A percentile compares a stretch with the other conserved stretches of the same genome.
phyloP scores from a whole-genome alignment of 2,113 vertebrate genomes.

The Pachyramphus minor region DNA sequence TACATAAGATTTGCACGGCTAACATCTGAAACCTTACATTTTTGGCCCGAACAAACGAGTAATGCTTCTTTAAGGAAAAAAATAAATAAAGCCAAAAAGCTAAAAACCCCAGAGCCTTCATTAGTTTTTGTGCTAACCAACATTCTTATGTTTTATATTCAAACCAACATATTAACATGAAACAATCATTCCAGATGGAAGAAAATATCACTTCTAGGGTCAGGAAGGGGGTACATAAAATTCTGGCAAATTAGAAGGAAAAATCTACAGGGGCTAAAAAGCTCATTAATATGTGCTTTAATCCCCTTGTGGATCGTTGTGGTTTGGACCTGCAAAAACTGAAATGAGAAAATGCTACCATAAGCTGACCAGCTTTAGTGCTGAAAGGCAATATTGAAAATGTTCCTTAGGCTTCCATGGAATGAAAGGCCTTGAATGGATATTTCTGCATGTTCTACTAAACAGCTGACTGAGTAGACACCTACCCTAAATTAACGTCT shows the following conservation, averaged over 20 bases:
- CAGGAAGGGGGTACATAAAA: constrained; percentile 62
- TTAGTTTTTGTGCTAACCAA: constrained; percentile 63
- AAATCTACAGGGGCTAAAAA: constrained; percentile 60
- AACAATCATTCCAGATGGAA: constrained; percentile 67
- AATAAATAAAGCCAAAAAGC: constrained; percentile 35
- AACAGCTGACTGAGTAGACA: neutral
- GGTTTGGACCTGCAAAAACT: constrained; percentile 59
- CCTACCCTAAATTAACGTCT: neutral
- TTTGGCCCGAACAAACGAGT: constrained; percentile 33
- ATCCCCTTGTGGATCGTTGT: constrained; percentile 44
- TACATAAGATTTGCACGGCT: constrained; percentile 28
- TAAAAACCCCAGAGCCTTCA: constrained; percentile 62
- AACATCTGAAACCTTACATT: constrained; percentile 39
- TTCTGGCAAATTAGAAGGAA: constrained; percentile 64
- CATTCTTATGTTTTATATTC: constrained; percentile 61
- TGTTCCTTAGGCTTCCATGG: neutral
- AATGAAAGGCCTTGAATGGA: neutral
- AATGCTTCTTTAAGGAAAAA: constrained; percentile 54
- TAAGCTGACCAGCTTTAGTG: constrained; percentile 56
- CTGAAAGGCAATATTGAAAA: constrained; percentile 49
- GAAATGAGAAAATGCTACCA: constrained; percentile 63
- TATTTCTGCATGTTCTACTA: neutral
- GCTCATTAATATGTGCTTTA: constrained; percentile 60
- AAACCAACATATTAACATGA: constrained; percentile 56
- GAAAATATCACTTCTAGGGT: constrained; percentile 60